These are phyloP conservation scores for Psittacula echo DNA, from an alignment of 2,797 vertebrate species.

Conservation along the genomic window DNA sequence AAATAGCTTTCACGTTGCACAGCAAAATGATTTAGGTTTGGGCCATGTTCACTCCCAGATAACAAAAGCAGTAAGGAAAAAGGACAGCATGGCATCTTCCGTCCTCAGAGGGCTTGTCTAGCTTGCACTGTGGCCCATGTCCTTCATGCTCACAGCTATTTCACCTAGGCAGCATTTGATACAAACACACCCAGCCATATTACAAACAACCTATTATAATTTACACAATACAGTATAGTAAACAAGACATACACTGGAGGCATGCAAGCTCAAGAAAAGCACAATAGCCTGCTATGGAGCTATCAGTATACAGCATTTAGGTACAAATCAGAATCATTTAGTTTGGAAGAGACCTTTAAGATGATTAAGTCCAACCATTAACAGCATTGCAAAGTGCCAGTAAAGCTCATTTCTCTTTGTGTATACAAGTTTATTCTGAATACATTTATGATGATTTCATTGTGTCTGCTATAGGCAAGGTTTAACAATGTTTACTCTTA, in stretches of 20 bases:
- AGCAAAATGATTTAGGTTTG: not conserved
- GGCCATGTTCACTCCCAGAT: rapidly evolving
- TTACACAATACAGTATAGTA: not conserved
- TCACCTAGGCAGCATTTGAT: not conserved
- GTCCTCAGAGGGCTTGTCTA: not conserved
- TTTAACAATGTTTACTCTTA: not conserved
- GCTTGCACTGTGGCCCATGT: not conserved
- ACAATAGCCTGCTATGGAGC: not conserved
- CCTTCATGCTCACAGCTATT: not conserved
- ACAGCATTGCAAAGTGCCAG: not conserved
- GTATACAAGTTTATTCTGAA: not conserved
- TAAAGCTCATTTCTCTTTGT: not conserved
- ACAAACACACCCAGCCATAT: not conserved
- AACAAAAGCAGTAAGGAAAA: not conserved
- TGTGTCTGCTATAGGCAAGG: not conserved
- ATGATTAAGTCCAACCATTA: not conserved
- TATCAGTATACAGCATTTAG: not conserved
- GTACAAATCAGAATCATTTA: not conserved
- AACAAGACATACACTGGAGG: not conserved
- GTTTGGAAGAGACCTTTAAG: not conserved
- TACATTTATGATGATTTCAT: not conserved
- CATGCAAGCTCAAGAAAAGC: not conserved
- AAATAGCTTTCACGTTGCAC: not conserved
- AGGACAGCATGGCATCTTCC: not conserved
- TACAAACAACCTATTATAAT: not conserved